A percentile compares a stretch with the other conserved stretches of the same genome.
Conservation (phyloP, 2,113 vertebrate species). For the Menidia beryllina region DNA sequence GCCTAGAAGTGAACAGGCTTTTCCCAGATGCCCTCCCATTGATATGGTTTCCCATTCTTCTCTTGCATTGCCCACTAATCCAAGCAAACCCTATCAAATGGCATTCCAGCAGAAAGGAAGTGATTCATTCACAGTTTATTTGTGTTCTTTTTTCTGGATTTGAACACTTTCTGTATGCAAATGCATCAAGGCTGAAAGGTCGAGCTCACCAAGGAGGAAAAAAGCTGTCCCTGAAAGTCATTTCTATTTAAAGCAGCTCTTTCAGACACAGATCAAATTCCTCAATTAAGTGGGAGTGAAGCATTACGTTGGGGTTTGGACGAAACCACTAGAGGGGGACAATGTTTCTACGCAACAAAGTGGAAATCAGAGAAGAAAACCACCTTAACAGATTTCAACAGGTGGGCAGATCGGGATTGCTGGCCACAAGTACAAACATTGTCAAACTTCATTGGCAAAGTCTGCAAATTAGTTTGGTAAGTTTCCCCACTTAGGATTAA, state of each 20-base stretch:
- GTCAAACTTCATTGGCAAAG: background rate
- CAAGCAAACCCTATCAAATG: conserved; percentile 64
- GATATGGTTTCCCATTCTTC: conserved; percentile 60
- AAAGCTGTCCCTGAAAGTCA: background rate
- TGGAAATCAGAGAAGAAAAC: conserved; percentile 24
- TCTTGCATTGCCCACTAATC: conserved; percentile 62
- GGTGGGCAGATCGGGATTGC: conserved; percentile 53
- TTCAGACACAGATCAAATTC: background rate
- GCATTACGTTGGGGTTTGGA: background rate
- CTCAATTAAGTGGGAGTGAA: background rate
- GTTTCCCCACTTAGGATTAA: background rate
- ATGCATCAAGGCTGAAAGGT: conserved; percentile 13
- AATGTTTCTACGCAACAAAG: background rate
- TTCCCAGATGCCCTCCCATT: conserved; percentile 57
- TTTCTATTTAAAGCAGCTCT: background rate
- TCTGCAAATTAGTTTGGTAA: conserved; percentile 37
- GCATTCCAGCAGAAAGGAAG: conserved; percentile 63
- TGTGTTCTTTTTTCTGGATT: conserved; percentile 19
- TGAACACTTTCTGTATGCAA: conserved; percentile 34
- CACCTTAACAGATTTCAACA: conserved; percentile 31
- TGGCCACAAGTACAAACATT: conserved; percentile 6
- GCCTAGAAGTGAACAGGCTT: conserved; percentile 48
- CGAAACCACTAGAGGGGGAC: conserved; percentile 72
- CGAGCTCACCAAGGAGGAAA: background rate
- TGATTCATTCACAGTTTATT: conserved; percentile 35